These are phyloP conservation scores for Agapostemon virescens DNA, from an alignment of 2,888 invertebrate species.

Conservation along the genomic window DNA sequence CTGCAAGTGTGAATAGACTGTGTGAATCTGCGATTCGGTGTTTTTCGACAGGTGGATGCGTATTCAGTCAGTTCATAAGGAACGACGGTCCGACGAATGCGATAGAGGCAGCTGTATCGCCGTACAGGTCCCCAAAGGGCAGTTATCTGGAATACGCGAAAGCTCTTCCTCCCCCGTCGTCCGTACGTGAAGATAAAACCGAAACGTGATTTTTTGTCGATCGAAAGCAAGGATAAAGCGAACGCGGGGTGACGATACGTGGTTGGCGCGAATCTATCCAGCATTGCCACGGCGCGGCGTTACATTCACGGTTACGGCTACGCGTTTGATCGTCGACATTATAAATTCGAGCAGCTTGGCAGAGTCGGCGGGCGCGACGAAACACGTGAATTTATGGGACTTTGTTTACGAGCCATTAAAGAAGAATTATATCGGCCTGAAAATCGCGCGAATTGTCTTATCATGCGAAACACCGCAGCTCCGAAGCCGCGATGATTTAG, in stretches of 20 bases:
- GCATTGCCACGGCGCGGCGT: neutral
- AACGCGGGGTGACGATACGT: too few species aligned
- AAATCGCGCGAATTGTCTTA: slow-evolving; percentile 53
- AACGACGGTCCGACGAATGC: neutral
- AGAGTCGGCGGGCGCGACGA: slow-evolving; percentile 27
- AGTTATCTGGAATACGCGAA: slow-evolving; percentile 30
- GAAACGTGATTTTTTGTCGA: slow-evolving; percentile 38
- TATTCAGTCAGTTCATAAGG: slow-evolving; percentile 17
- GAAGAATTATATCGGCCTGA: slow-evolving; percentile 52
- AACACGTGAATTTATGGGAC: slow-evolving; percentile 40
- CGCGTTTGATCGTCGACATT: slow-evolving; percentile 30
- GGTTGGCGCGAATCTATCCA: neutral
- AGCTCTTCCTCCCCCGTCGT: neutral
- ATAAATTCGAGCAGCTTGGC: slow-evolving; percentile 28
- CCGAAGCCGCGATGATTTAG: slow-evolving; percentile 38
- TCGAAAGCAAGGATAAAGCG: neutral
- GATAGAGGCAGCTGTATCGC: slow-evolving; percentile 28
- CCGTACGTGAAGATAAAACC: slow-evolving; percentile 29
- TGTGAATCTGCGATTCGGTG: neutral
- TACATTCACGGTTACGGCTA: neutral
- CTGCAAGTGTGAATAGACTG: neutral
- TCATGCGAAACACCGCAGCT: slow-evolving; percentile 44
- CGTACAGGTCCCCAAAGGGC: slow-evolving; percentile 43
- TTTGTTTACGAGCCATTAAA: slow-evolving; percentile 56
- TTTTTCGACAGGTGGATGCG: neutral